A percentile compares a stretch with the other conserved stretches of the same genome.
These are phyloP conservation scores for Tenodera sinensis DNA, from an alignment of 2,888 invertebrate genomes.

Conservation along the genomic window DNA sequence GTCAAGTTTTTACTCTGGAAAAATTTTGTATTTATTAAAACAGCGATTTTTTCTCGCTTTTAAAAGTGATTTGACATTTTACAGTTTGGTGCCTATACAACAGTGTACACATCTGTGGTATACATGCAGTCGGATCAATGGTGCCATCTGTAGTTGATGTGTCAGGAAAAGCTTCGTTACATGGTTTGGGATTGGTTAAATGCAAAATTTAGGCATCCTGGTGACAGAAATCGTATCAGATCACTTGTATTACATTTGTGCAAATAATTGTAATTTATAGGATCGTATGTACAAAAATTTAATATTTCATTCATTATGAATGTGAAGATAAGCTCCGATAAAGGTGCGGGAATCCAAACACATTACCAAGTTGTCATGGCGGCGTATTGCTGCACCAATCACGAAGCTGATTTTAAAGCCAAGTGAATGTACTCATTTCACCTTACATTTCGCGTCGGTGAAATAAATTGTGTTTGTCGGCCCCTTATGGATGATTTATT, in stretches of 20 bases:
- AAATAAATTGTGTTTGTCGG: constrained; percentile 60
- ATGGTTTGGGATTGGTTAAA: constrained; percentile 40
- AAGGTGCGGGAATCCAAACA: constrained; percentile 6
- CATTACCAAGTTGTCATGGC: constrained; percentile 54
- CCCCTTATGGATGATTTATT: constrained; percentile 50
- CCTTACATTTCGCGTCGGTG: constrained; percentile 66
- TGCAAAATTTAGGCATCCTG: constrained; percentile 13
- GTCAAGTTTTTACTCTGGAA: not conserved
- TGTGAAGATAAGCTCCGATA: not conserved
- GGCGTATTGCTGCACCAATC: constrained; percentile 65
- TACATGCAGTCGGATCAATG: constrained; percentile 23
- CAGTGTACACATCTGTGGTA: too few species aligned
- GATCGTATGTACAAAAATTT: not conserved
- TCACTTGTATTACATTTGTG: not conserved
- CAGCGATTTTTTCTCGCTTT: not conserved
- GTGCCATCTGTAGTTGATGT: constrained; percentile 42
- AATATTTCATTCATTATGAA: not conserved
- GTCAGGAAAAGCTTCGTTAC: constrained; percentile 34
- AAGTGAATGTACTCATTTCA: constrained; percentile 64
- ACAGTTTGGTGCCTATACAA: not conserved
- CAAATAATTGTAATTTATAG: not conserved
- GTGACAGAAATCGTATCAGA: constrained; percentile 5
- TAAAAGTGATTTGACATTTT: not conserved
- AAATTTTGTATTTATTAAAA: not conserved
- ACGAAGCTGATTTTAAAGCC: constrained; percentile 61